These are phyloP conservation scores for Andricus quercusramuli DNA, from an alignment of 2,888 invertebrate species.

Conservation along the genomic window DNA sequence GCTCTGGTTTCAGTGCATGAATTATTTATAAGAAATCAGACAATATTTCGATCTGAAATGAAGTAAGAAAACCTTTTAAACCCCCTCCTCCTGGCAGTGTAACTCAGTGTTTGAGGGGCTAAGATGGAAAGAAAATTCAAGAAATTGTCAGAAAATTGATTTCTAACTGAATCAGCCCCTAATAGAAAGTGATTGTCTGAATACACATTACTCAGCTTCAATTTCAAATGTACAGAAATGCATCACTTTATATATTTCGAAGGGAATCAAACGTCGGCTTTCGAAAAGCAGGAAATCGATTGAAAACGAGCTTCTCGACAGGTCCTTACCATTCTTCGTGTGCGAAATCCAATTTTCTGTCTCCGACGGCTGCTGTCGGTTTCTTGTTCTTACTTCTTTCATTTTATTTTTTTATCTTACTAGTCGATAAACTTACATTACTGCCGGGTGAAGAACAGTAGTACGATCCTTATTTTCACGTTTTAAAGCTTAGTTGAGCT, in stretches of 20 bases:
- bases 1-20: too few relatives aligned
- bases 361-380: constrained; percentile 46
- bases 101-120: too few relatives aligned
- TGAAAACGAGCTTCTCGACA: constrained; percentile 47
- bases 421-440: constrained; percentile 19
- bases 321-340: constrained; percentile 55
- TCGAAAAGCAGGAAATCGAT: constrained; percentile 41
- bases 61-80: too few relatives aligned
- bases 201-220: background rate
- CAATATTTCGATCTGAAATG: too few relatives aligned
- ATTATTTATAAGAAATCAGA: too few relatives aligned
- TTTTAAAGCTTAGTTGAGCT: background rate
- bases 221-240: background rate
- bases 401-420: constrained; percentile 34
- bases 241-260: background rate
- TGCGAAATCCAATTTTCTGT: constrained; percentile 69
- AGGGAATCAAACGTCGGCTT: constrained; percentile 25
- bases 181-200: background rate
- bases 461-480: background rate
- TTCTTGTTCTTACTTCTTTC: constrained; percentile 43
- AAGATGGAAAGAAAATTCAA: background rate
- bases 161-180: background rate
- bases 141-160: background rate
- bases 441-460: background rate
- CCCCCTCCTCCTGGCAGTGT: accelerated